Evolutionary conservation across 1,140 invertebrate species (phyloP).

Genomic region (Ridgeia piscesae): DNA sequence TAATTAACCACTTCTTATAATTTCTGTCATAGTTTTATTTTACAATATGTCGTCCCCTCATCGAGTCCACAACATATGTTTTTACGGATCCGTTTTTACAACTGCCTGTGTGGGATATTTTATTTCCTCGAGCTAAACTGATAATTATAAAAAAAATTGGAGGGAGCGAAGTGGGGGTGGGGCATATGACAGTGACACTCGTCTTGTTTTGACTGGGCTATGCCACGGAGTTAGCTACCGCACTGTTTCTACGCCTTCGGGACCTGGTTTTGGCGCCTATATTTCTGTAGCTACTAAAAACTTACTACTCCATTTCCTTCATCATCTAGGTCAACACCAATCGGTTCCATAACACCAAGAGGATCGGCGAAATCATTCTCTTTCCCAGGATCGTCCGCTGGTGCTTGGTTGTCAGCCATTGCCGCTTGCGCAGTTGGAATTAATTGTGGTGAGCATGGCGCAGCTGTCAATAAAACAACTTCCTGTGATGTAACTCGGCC

Average conservation of each 20-base stretch:
- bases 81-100: no score
- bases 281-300: not conserved
- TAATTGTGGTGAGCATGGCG: not conserved
- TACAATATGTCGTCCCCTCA: no score
- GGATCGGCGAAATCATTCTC: not conserved
- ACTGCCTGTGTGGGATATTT: no score
- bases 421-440: not conserved
- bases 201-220: no score
- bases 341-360: not conserved
- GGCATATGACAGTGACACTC: not conserved
- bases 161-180: not conserved
- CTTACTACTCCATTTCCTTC: not conserved
- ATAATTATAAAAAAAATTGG: no score
- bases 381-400: not conserved
- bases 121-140: no score
- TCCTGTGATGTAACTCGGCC: not conserved
- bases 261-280: not conserved
- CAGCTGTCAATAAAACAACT: constrained; percentile 1
- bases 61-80: no score
- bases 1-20: not conserved
- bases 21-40: no score
- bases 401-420: not conserved
- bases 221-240: not conserved
- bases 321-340: not conserved
- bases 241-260: not conserved